These are phyloP conservation scores for Dioctria linearis DNA, from an alignment of 2,888 invertebrate species.

Conservation along the genomic window DNA sequence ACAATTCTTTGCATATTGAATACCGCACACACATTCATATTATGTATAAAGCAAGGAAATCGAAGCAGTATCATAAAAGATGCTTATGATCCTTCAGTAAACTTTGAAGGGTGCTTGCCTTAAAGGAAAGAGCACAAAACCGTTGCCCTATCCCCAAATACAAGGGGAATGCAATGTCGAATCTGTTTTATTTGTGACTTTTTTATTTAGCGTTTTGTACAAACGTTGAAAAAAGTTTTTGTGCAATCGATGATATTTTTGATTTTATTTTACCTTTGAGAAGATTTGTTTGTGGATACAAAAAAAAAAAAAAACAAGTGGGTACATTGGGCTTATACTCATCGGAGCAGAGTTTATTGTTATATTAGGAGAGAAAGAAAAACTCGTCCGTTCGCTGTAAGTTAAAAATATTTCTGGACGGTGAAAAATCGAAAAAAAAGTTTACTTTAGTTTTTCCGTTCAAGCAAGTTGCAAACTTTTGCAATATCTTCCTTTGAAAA, in stretches of 20 bases:
- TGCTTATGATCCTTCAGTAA: slow-evolving; percentile 35
- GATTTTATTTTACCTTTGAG: slow-evolving; percentile 13
- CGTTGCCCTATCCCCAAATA: slow-evolving; percentile 4
- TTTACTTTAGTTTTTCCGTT: slow-evolving; percentile 11
- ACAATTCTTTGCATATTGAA: slow-evolving; percentile 11
- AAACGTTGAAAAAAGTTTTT: slow-evolving; percentile 26
- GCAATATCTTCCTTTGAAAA: slow-evolving; percentile 34
- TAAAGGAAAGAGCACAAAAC: slow-evolving; percentile 36
- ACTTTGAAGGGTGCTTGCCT: slow-evolving; percentile 37
- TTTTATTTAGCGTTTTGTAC: slow-evolving; percentile 7
- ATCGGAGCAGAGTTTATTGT: slow-evolving; percentile 17
- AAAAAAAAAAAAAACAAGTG: too few species aligned
- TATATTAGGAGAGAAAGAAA: background rate
- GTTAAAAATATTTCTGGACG: slow-evolving; percentile 22
- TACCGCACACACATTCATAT: background rate
- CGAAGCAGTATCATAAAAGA: slow-evolving; percentile 20
- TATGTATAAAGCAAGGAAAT: background rate
- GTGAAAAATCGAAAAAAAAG: slow-evolving; percentile 23
- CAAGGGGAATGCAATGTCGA: slow-evolving; percentile 30
- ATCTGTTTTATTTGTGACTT: slow-evolving; percentile 39
- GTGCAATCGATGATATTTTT: slow-evolving; percentile 8
- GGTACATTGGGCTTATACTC: slow-evolving; percentile 14
- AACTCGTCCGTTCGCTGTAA: slow-evolving; percentile 13
- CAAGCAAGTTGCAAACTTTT: slow-evolving; percentile 27
- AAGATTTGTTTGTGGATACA: slow-evolving; percentile 18